Base-by-base conservation (phyloP, 2,888 invertebrate genomes). In the Mesochorus sp. region DNA sequence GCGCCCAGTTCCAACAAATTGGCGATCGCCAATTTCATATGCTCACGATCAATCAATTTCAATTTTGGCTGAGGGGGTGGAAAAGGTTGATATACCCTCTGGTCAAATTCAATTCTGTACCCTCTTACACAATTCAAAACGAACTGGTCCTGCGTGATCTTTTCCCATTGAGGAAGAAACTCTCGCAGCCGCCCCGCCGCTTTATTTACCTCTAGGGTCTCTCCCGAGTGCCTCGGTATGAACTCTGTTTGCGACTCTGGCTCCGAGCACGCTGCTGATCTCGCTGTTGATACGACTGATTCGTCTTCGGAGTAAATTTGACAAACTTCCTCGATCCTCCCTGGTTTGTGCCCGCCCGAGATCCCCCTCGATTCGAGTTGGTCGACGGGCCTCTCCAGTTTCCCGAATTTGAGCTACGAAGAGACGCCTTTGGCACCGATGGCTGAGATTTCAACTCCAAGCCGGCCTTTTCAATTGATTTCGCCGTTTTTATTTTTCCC, bases 141-240 rank as follows among this genome's bases (percentile, higher is more conserved):
- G 39, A 59, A 64, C 8, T 44, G 17, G 67, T 80, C 80, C 17
- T 28, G 49, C 42, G 73, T 64, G 37, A 78, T 39, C 42, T 17
- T 6, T 62, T 53, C 5, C 76, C 71, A 76, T 44, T 39, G 12
- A 0, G 24, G 24, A 1, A 19, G 8, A 14, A 70, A 79, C 3
- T 26, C 10, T 61, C 10, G 31, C 6, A 81, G 24, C 6, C 79
- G 37, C 34, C 61, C 67, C 4, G 79, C 68, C 79, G 76, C 53
- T 79, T 78, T 81, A 82, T 80, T 66, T 72, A 83, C 64, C 70
- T 21, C 76, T 76, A 21, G 68, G 47, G 51, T 24, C 24, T 49
- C 24, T 49, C 31, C 28, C 47, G 62, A 31, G 8, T 21, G 8
- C 31, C 21, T 47, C 80, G 44, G 49, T 34, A 51, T 61, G 61